Base-by-base conservation (phyloP, 2,888 invertebrate species). In the Napeogenes sylphis region DNA sequence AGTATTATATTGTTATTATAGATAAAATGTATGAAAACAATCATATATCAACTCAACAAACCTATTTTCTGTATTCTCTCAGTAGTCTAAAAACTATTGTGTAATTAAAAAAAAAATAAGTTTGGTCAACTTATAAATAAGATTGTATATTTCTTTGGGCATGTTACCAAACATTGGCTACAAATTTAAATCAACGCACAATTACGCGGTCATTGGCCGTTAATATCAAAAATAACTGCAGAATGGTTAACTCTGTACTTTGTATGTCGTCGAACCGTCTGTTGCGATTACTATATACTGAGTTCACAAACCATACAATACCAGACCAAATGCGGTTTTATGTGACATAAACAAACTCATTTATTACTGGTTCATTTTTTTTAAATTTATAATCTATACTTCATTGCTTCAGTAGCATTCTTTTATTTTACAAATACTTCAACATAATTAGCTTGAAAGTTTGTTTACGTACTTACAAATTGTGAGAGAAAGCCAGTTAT, bases 221-320 rank as follows among this genome's bases (percentile, higher is more conserved):
- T 70, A 66, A 69, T 70, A 66, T 70, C 69, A 68, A 72, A 73
- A 73, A 73, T 72, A 73, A 70, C 71, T 68, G 69, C 69, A 60
- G 60, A 67, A 62, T 64, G 57, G 55, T 61, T 56, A 60, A 63
- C 65, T 65, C 63, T 58, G 64, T 56, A 65, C 64, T 59, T 65
- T 67, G 73, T 72, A 82, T 84, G 81, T 81, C 80, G 79, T 76
- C 81, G 80, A 80, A 83, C 82, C 77, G 82, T 67, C 68, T 69
- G 63, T 65, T 61, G 59, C 65, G 76, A 80, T 81, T 82, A 82
- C 82, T 83, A 81, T 81, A 80, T 75, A 21, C 21, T 1, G 81
- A 42, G 8, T 59, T n/a, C 59, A 56, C 45, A 59, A 4, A 58
- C 8, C 14, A 38, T 4, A 32, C 33, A 45, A 32, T 54, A 30